Evolutionary conservation across 2,113 vertebrate species (phyloP), one percentile per base, ranked within the genome.

Genomic region (Melospiza georgiana): DNA sequence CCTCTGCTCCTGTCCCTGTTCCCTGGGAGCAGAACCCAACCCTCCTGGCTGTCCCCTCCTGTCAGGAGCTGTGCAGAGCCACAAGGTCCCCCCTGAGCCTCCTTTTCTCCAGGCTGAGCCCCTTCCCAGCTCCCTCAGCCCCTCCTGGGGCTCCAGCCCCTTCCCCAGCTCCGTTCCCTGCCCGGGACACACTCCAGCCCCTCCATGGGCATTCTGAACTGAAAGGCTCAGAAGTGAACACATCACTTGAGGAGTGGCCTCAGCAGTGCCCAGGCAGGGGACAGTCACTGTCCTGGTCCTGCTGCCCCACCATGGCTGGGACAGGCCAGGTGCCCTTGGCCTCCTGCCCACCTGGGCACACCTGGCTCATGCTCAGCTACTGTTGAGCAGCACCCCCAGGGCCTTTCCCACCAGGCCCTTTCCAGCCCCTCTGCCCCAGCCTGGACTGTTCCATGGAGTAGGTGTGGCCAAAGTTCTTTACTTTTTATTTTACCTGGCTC

Each of bases 151-250:
- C 55, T 79, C 41, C 57, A 35, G 20, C 0, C 9, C 30, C 41
- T 57, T 18, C 37, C 46, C 37, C 65, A n/a, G n/a, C 39, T 54
- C 48, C 0, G 0, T 30, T 71, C 57, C 49, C 7, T 63, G 1
- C 33, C 5, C 44, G 21, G 46, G 19, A 11, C 37, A 14, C 0
- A 0, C 23, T 54, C 39, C 54, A 89, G 52, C 52, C 28, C 28
- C 54, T 46, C 28, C 0, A 0, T 10, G 28, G 25, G 39, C 14
- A 54, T 35, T 27, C 54, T 30, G 28, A 24, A 28, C 2, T 21
- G 41, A 39, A 18, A 23, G 41, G 24, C 16, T 5, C 77, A 59
- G 54, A 15, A 3, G 1, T 23, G 69, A 5, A 1, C 14, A 1
- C 24, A 48, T 1, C 23, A 8, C 4, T 46, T 2, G 3, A 41